These are phyloP conservation scores for Holothuria leucospilota DNA, from an alignment of 53 echinoderm and acorn worm genomes.

Conservation along the genomic window DNA sequence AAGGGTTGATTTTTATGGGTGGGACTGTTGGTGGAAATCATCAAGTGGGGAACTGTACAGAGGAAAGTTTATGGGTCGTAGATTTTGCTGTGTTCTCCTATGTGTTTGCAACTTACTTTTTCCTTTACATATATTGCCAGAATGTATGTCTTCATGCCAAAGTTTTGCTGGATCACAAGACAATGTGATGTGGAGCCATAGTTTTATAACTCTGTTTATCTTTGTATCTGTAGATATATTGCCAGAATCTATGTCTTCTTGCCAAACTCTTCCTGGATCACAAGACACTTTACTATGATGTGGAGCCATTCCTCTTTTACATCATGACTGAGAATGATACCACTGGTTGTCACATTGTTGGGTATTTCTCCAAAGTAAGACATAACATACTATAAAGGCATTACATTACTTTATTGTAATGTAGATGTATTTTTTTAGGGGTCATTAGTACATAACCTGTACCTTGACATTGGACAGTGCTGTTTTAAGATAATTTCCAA, in stretches of 20 bases:
- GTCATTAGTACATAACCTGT: too few species aligned
- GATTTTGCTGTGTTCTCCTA: too few species aligned
- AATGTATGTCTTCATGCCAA: slow-evolving; percentile 97
- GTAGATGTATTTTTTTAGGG: too few species aligned
- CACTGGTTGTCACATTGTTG: slow-evolving; percentile 92
- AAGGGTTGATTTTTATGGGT: too few species aligned
- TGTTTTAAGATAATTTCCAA: too few species aligned
- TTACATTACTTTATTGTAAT: too few species aligned
- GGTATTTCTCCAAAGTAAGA: slow-evolving; percentile 96
- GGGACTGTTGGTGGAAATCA: too few species aligned
- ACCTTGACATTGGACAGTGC: too few species aligned
- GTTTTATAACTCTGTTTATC: not conserved
- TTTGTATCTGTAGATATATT: slow-evolving; percentile 78
- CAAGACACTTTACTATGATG: slow-evolving; percentile 98
- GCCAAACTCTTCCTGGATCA: slow-evolving; percentile 99
- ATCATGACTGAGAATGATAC: slow-evolving; percentile 94
- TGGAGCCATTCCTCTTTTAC: slow-evolving; percentile 98
- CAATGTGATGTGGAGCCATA: slow-evolving; percentile 92
- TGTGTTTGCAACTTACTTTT: too few species aligned
- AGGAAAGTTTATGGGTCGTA: too few species aligned
- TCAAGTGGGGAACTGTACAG: too few species aligned
- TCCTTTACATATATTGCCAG: slow-evolving; percentile 89
- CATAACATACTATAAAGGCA: too few species aligned
- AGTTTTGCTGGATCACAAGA: slow-evolving; percentile 95
- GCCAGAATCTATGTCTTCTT: slow-evolving; percentile 98